These are phyloP conservation scores for Eudemis profundana DNA, from an alignment of 2,888 invertebrate genomes.

Conservation along the genomic window DNA sequence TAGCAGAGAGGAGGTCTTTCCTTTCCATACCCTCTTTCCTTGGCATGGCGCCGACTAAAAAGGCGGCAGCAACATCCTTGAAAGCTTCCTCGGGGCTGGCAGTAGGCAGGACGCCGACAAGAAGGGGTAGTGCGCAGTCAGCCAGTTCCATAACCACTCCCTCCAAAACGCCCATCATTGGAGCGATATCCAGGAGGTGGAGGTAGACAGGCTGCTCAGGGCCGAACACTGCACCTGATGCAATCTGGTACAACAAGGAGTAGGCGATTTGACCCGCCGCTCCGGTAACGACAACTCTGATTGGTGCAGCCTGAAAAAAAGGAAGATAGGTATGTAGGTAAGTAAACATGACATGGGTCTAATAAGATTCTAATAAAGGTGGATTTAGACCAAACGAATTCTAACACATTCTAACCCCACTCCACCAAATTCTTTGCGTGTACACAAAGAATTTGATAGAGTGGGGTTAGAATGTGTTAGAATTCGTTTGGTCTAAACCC, in stretches of 20 bases:
- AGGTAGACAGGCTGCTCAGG: conserved; percentile 93
- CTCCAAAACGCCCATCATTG: conserved; percentile 98
- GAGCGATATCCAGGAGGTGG: conserved; percentile 96
- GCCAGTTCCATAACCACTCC: conserved; percentile 99
- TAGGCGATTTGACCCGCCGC: conserved; percentile 99
- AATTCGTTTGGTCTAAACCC: too few species aligned
- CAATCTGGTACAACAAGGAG: conserved; percentile 96
- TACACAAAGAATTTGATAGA: too few species aligned
- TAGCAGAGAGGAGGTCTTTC: conserved; percentile 98
- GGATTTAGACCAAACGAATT: too few species aligned
- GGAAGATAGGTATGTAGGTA: conserved; percentile 42
- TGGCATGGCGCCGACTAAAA: conserved; percentile 99
- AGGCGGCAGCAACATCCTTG: conserved; percentile 97
- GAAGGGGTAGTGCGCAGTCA: conserved; percentile 96
- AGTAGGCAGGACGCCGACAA: conserved; percentile 94
- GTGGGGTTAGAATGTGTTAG: too few species aligned
- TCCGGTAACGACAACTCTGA: conserved; percentile 98
- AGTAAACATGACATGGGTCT: conserved; percentile 2
- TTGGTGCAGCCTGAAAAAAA: conserved; percentile 89
- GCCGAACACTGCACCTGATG: conserved; percentile 98
- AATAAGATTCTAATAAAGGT: conserved; percentile 28
- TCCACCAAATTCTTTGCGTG: too few species aligned
- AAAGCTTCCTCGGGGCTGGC: conserved; percentile 96
- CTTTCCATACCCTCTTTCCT: conserved; percentile 98
- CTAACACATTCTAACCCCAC: too few species aligned